These are phyloP conservation scores for Xenops minutus DNA, from an alignment of 2,797 vertebrate species.

Conservation along the genomic window DNA sequence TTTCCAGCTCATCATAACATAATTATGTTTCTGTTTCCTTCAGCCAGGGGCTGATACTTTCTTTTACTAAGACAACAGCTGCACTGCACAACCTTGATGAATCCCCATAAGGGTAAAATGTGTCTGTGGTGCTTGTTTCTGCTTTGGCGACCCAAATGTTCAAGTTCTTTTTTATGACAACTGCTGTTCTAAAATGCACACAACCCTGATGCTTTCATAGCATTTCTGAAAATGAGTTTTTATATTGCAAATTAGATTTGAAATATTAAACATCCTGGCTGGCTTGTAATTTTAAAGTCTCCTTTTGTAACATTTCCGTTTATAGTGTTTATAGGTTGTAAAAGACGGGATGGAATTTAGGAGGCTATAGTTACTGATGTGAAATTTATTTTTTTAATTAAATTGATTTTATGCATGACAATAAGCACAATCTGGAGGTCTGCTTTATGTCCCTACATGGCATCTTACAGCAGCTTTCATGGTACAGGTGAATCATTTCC, in stretches of 20 bases:
- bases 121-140: slow-evolving; percentile 54
- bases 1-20: slow-evolving; percentile 74
- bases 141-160: slow-evolving; percentile 62
- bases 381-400: slow-evolving; percentile 25
- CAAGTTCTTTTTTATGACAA: slow-evolving; percentile 38
- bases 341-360: slow-evolving; percentile 39
- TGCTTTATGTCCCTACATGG: background rate
- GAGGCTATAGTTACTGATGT: slow-evolving; percentile 23
- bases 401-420: background rate
- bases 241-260: slow-evolving; percentile 50
- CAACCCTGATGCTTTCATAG: background rate
- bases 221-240: slow-evolving; percentile 6
- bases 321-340: slow-evolving; percentile 39
- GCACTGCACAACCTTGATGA: slow-evolving; percentile 71
- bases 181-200: slow-evolving; percentile 33
- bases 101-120: slow-evolving; percentile 60
- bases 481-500: background rate
- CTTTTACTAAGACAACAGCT: slow-evolving; percentile 71
- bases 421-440: background rate
- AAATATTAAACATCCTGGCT: slow-evolving; percentile 22
- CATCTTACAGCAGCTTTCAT: background rate
- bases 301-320: background rate
- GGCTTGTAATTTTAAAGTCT: slow-evolving; percentile 41
- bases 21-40: slow-evolving; percentile 70
- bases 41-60: slow-evolving; percentile 66